phyloP scores from a whole-genome alignment of 2,797 vertebrate genomes.

The Rhinophrynus dorsalis region DNA sequence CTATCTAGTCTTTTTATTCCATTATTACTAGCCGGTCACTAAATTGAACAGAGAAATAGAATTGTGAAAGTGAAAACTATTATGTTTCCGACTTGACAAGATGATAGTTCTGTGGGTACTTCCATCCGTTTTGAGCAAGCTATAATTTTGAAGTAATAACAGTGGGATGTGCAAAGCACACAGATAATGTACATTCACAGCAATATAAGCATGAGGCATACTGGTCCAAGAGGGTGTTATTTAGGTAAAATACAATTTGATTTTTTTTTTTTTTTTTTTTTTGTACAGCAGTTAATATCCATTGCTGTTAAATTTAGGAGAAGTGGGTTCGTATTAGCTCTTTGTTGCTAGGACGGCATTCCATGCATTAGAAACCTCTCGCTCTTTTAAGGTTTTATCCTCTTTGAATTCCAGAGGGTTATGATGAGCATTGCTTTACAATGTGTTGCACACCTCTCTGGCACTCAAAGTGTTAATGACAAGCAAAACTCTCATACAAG shows the following conservation, averaged over 20 bases:
- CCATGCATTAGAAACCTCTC: too few species aligned
- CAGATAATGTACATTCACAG: conserved; percentile 70
- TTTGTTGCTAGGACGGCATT: too few species aligned
- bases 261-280: conserved; percentile 39
- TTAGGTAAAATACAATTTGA: conserved; percentile 64
- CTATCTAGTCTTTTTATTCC: conserved; percentile 70
- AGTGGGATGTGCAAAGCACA: conserved; percentile 60
- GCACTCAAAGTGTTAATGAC: too few species aligned
- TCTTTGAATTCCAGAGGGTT: too few species aligned
- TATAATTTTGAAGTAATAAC: conserved; percentile 79
- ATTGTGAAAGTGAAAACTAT: conserved; percentile 76
- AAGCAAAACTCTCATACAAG: too few species aligned
- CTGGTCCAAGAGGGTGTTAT: conserved; percentile 62
- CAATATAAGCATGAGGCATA: conserved; percentile 72
- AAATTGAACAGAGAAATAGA: conserved; percentile 75
- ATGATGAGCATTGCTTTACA: too few species aligned
- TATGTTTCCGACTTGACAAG: conserved; percentile 75
- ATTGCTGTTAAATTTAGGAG: conserved; percentile 55
- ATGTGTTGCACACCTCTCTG: too few species aligned
- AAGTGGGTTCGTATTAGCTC: too few species aligned
- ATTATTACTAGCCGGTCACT: conserved; percentile 74
- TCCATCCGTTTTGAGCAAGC: conserved; percentile 70
- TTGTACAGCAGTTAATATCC: conserved; percentile 61
- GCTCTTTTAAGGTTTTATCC: too few species aligned
- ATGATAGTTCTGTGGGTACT: conserved; percentile 74